Conservation (phyloP, 35 echinoderm and acorn worm species). For the Chiridota heheva region DNA sequence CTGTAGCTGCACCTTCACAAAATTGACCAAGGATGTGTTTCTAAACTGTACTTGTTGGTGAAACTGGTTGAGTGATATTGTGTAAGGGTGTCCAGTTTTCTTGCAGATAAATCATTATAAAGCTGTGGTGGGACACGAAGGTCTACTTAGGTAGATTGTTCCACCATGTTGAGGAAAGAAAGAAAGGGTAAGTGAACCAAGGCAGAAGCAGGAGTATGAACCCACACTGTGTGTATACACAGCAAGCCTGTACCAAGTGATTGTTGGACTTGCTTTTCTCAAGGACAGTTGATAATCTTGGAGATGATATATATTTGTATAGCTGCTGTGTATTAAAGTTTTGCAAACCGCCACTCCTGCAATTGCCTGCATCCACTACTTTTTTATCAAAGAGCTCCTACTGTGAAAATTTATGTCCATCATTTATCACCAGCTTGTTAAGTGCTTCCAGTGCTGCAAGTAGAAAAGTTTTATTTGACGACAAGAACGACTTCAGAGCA, state of each 20-base stretch:
- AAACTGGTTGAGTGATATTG: background rate
- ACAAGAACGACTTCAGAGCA: background rate
- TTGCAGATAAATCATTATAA: background rate
- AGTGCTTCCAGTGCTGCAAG: background rate
- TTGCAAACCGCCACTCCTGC: constrained; percentile 3
- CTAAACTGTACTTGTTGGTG: background rate
- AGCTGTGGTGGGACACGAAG: background rate
- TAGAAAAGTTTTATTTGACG: constrained; percentile 9
- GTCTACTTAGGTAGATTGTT: background rate
- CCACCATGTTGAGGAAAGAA: constrained; percentile 25
- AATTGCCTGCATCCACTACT: constrained; percentile 7
- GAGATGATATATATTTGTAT: background rate
- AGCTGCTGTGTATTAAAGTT: constrained; percentile 8
- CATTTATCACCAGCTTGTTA: too few relatives aligned
- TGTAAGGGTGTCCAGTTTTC: background rate
- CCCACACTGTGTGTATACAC: too few relatives aligned
- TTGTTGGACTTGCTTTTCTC: constrained; percentile 14
- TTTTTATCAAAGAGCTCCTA: constrained; percentile 37
- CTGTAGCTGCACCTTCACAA: background rate
- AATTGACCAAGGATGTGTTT: background rate
- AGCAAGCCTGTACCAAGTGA: constrained; percentile 14
- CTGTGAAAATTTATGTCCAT: constrained; percentile 5
- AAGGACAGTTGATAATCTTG: constrained; percentile 10
- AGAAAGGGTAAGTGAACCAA: constrained; percentile 4
- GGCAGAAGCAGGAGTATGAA: background rate